A percentile compares a stretch with the other conserved stretches of the same genome.
Conservation (phyloP, 2,888 invertebrate species). For the Nephrotoma guestfalica region DNA sequence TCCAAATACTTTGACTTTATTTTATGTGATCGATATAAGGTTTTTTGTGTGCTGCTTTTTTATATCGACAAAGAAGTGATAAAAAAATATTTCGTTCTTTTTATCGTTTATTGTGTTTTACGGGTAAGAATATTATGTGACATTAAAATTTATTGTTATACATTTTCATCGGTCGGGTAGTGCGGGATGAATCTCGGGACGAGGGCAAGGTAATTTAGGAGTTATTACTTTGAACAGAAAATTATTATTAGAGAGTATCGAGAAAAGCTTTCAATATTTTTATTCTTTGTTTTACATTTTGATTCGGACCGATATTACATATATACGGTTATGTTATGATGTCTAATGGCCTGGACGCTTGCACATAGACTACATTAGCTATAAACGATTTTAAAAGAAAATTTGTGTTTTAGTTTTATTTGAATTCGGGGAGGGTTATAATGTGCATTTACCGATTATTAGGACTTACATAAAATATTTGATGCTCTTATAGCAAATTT, state of each 20-base stretch:
- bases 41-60: background rate
- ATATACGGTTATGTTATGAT: background rate
- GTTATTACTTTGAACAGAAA: background rate
- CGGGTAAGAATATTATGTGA: background rate
- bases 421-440: background rate
- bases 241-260: background rate
- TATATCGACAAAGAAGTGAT: background rate
- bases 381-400: background rate
- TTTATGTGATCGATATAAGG: background rate
- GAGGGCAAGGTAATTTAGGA: background rate
- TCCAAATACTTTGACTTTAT: background rate
- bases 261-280: background rate
- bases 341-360: background rate
- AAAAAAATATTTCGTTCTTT: background rate
- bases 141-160: background rate
- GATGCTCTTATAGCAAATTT: no score
- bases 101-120: background rate
- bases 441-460: no score
- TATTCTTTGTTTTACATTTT: background rate
- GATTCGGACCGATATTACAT: background rate
- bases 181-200: background rate
- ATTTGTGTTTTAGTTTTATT: background rate
- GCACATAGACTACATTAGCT: background rate
- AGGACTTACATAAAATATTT: no score
- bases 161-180: background rate